phyloP scores from a whole-genome alignment of 2,888 invertebrate species.

The Spicauda simplicius region DNA sequence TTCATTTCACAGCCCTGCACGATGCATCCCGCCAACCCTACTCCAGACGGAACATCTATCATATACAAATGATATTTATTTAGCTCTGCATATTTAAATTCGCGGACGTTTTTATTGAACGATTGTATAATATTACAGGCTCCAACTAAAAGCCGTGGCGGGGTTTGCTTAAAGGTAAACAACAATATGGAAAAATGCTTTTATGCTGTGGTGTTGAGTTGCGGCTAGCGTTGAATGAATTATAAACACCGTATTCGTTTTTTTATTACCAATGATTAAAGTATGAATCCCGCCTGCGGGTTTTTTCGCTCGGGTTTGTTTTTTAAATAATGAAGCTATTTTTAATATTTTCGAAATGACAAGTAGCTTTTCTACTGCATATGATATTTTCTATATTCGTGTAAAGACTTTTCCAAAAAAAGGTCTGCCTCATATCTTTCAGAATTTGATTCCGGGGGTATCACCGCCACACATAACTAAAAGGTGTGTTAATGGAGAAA shows the following conservation, averaged over 20 bases:
- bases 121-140: slow-evolving; percentile 21
- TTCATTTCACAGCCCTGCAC: slow-evolving; percentile 3
- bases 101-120: slow-evolving; percentile 28
- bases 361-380: too few species aligned
- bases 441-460: too few species aligned
- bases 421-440: too few species aligned
- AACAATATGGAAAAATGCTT: slow-evolving; percentile 8
- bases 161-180: slow-evolving; percentile 21
- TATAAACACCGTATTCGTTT: neutral
- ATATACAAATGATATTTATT: slow-evolving; percentile 46
- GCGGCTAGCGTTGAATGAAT: neutral
- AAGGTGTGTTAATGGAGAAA: too few species aligned
- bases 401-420: too few species aligned
- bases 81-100: slow-evolving; percentile 41
- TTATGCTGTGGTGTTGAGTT: slow-evolving; percentile 4
- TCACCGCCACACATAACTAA: too few species aligned
- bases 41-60: slow-evolving; percentile 42
- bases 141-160: slow-evolving; percentile 25
- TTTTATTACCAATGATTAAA: neutral
- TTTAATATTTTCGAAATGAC: too few species aligned
- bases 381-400: too few species aligned
- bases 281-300: neutral
- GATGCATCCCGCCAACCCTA: slow-evolving; percentile 19
- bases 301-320: neutral
- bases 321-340: neutral